A percentile compares a stretch with the other conserved stretches of the same genome.
Conservation (phyloP, 2,113 vertebrate genomes). For the Anarhynchus alexandrinus region DNA sequence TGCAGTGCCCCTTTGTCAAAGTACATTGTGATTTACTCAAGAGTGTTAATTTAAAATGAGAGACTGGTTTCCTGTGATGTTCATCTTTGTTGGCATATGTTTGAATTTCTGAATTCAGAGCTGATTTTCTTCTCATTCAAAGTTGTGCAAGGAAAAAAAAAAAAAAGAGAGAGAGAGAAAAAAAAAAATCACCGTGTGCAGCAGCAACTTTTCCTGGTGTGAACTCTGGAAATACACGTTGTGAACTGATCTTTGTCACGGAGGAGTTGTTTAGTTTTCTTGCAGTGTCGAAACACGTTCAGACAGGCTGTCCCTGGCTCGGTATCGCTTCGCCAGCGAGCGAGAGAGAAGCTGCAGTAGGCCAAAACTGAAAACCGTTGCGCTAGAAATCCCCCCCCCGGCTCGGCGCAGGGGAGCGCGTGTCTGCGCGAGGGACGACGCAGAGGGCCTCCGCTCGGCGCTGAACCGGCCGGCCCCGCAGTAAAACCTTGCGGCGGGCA, state of each 20-base stretch:
- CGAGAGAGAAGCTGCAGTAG: not conserved
- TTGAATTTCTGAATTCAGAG: slow-evolving; percentile 28
- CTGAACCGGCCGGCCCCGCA: not conserved
- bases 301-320: not conserved
- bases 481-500: not conserved
- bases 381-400: not conserved
- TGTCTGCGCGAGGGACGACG: not conserved
- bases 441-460: not conserved
- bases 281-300: not conserved
- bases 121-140: slow-evolving; percentile 24
- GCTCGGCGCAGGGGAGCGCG: not conserved
- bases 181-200: not conserved
- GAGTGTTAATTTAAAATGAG: not conserved
- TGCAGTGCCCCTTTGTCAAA: slow-evolving; percentile 27
- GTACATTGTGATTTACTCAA: not conserved
- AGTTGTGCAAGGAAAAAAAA: not conserved
- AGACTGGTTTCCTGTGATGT: slow-evolving; percentile 53
- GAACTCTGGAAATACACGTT: not conserved
- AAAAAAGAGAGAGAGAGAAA: not conserved
- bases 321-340: not conserved
- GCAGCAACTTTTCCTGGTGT: slow-evolving; percentile 22
- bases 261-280: not conserved
- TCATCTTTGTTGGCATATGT: slow-evolving; percentile 20
- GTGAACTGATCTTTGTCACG: not conserved
- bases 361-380: not conserved